Evolutionary conservation across 2,113 vertebrate genomes (phyloP), one percentile per base, ranked within the genome.

Genomic region (Xenopus laevis): DNA sequence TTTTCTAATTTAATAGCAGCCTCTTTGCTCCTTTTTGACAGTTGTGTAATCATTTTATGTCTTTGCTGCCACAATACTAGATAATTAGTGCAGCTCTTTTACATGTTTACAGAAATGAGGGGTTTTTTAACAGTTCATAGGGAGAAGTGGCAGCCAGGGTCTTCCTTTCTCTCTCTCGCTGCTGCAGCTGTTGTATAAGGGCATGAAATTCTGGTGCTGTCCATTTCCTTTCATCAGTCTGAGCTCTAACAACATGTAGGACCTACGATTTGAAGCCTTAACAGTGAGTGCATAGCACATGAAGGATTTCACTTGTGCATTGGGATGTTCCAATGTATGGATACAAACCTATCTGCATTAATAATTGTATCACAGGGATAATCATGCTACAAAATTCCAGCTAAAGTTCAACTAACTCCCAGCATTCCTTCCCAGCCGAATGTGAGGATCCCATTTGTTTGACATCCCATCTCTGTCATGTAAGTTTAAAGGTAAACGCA

Each of bases 261-360:
- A 87, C 86, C 82, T 81, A 80, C 77, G 66, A 89, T 87, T 88
- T 84, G 85, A 91, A 90, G 90, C 89, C 91, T 92, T 92, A 90
- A 90, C 83, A 82, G 87, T 87, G 85, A 88, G 87, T 87, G 83
- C 87, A 83, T 85, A 81, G 85, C 82, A 47, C 33, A 7, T 11
- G 13, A 61, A n/a, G 40, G 40, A 59, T 13, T n/a, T 52, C 15
- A 52, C 57, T 61, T 21, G 30, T 33, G 11, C 20, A 11, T 65
- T 65, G 33, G 17, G 18, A 23, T 10, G 47, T 50, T 50, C 15
- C 15, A 50, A 50, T 50, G 47, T 10, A 50, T 10, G 6, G 47
- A 50, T 50, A 47, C 13, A 16, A 50, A 12, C 47, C 5, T 10
- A 50, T 50, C 15, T 1, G 10, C 13, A 47, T 47, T 50, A 16